Conservation (phyloP, 2,888 invertebrate species). For the Chrysolina americana region DNA sequence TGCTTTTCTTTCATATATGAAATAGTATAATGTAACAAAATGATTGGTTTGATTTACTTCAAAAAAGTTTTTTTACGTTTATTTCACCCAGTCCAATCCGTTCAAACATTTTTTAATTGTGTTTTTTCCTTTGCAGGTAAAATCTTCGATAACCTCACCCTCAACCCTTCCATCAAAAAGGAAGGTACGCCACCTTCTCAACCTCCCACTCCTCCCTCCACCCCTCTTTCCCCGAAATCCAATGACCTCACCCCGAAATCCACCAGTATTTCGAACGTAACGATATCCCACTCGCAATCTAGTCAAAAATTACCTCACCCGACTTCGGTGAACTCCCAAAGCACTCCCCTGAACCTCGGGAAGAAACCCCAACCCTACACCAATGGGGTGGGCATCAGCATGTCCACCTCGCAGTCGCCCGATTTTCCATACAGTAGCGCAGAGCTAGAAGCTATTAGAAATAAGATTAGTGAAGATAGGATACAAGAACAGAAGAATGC, state of each 20-base stretch:
- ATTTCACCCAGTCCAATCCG: no score
- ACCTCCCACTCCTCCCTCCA: slow-evolving; percentile 72
- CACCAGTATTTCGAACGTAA: slow-evolving; percentile 55
- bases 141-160: slow-evolving; percentile 69
- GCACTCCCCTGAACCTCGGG: slow-evolving; percentile 49
- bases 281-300: slow-evolving; percentile 61
- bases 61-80: no score
- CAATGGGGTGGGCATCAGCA: slow-evolving; percentile 38
- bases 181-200: slow-evolving; percentile 66
- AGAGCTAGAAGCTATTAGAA: slow-evolving; percentile 53
- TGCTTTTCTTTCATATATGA: no score
- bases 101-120: background rate
- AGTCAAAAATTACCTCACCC: slow-evolving; percentile 66
- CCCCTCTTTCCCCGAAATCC: slow-evolving; percentile 68
- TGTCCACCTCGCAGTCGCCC: slow-evolving; percentile 44
- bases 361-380: slow-evolving; percentile 44
- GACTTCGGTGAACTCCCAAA: slow-evolving; percentile 41
- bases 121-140: slow-evolving; percentile 66
- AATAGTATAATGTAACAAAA: no score
- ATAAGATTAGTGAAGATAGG: slow-evolving; percentile 52
- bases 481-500: slow-evolving; percentile 50
- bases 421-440: slow-evolving; percentile 52
- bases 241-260: slow-evolving; percentile 50
- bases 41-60: no score
- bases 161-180: slow-evolving; percentile 62